Evolutionary conservation across 2,797 vertebrate species (phyloP), one percentile per base, ranked within the genome.

Genomic region (Podarcis siculus): DNA sequence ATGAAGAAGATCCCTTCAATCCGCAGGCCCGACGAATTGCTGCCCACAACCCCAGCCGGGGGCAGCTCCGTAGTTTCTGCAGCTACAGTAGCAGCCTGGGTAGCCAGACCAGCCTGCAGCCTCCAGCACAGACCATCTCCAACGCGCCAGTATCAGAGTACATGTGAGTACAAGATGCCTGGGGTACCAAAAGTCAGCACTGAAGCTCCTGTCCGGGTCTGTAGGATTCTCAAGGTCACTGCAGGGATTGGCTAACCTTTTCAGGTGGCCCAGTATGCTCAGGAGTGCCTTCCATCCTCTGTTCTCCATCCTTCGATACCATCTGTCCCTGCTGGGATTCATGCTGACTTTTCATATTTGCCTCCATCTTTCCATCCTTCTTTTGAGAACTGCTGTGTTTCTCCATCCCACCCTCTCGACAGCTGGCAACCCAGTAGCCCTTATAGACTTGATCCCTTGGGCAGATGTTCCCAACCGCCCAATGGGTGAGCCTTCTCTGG

Each of bases 1-100:
- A 99, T 0, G 98, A 99, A 6, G 98, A 98, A 0, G 99, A 99
- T 90, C 99, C 99, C 0, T 99, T 99, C 96, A 99, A 99, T 95
- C 99, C 99, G 0, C 97, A 98, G 90, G 98, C 98, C 0, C 97
- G 97, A 8, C 97, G 97, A 90, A 96, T 98, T 0, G 97, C 98
- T 0, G 58, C 97, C 4, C 98, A 98, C 96, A 97, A 97, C 94
- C 97, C 98, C 0, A 95, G 94, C 1, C 97, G 98, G 86, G 97
- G 97, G 71, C 98, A 98, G 88, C 96, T 99, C 4, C 98, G 97
- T 96, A 99, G 99, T 95, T 99, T 99, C 96, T 99, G 98, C 93
- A 99, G 98, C 95, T 98, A 98, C 95, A 98, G 98, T 96, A 98
- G 98, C 94, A 98, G 98, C 95, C 93, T 98, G 89, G 98, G 98